Conservation (phyloP, 2,888 invertebrate species). For the Scaptomyza cyrtandrae region DNA sequence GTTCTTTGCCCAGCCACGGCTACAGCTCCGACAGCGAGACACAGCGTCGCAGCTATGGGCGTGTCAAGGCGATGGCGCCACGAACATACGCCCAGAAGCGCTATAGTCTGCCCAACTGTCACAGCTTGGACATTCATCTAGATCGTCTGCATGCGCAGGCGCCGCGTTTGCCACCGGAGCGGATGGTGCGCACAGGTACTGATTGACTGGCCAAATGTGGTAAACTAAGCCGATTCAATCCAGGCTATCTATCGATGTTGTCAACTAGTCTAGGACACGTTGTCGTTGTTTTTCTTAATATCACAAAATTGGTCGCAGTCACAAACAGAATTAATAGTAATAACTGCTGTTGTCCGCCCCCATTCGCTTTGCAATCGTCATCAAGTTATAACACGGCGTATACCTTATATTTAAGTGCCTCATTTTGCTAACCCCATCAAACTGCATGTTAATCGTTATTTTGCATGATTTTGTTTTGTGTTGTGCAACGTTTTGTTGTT, state of each 20-base stretch:
- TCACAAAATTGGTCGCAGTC: conserved; percentile 16
- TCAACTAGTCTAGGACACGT: conserved; percentile 67
- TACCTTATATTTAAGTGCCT: conserved; percentile 40
- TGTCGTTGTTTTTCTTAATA: conserved; percentile 55
- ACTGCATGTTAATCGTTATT: conserved; percentile 51
- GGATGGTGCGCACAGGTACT: conserved; percentile 72
- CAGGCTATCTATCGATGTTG: conserved; percentile 63
- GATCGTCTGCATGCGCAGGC: conserved; percentile 83
- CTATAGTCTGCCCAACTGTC: conserved; percentile 83
- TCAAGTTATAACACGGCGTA: conserved; percentile 31
- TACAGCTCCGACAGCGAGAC: conserved; percentile 78
- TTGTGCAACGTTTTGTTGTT: conserved; percentile 12
- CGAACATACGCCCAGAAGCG: conserved; percentile 80
- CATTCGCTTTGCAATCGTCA: conserved; percentile 29
- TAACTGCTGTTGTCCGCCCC: conserved; percentile 16
- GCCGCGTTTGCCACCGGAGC: conserved; percentile 72
- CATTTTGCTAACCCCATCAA: conserved; percentile 29
- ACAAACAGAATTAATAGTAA: conserved; percentile 13
- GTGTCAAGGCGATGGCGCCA: conserved; percentile 33
- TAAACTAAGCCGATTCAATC: neutral
- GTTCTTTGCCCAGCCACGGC: conserved; percentile 57
- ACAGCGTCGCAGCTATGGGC: conserved; percentile 51
- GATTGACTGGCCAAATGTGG: conserved; percentile 1
- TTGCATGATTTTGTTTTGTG: conserved; percentile 42
- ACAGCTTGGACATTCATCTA: conserved; percentile 82